Base-by-base conservation (phyloP, 2,888 invertebrate species). In the Drosophila antonietae region DNA sequence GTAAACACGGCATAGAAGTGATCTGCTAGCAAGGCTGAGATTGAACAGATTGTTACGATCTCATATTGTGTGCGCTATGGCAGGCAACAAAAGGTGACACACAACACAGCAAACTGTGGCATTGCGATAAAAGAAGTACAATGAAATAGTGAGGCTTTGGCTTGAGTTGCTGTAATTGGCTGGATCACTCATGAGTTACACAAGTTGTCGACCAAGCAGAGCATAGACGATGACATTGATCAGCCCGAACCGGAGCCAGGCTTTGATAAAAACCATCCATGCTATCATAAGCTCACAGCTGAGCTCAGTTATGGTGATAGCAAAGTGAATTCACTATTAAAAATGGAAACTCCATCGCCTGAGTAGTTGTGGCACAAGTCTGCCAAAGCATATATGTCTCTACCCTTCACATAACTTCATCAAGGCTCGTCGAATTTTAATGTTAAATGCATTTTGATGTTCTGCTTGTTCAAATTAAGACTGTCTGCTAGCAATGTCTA, bases 231-330 rank as follows among this genome's bases (percentile, higher is more conserved):
- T 2, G 5, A n/a, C 0, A 14, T 43, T 3, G 47, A 52, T 1
- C 18, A 3, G 2, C 7, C 14, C 3, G 93, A 80, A 2, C 62
- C 78, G 9, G 84, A 84, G 5, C 89, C 84, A 0, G 87, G 87
- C 1, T 58, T 68, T 4, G 37, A 61, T 0, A 49, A 58, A 0
- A 49, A n/a, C 0, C 90, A 90, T 62, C 81, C 15, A 2, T 87
- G 86, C 46, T 75, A 81, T 28, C 84, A 90, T 0, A 73, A 76
- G 55, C 41, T 89, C 0, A 53, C 18, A 44, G 78, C 89, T 7
- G 44, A 72, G 1, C 3, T 60, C 1, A 10, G 23, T 23, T 5
- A 2, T 0, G 28, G 7, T 28, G 28, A 6, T 10, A 49, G 10
- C 4, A 9, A 10, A 1, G 2, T 2, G 2, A 43, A 10, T 2